Evolutionary conservation across 2,113 vertebrate species (phyloP).

Genomic region (Siniperca chuatsi): DNA sequence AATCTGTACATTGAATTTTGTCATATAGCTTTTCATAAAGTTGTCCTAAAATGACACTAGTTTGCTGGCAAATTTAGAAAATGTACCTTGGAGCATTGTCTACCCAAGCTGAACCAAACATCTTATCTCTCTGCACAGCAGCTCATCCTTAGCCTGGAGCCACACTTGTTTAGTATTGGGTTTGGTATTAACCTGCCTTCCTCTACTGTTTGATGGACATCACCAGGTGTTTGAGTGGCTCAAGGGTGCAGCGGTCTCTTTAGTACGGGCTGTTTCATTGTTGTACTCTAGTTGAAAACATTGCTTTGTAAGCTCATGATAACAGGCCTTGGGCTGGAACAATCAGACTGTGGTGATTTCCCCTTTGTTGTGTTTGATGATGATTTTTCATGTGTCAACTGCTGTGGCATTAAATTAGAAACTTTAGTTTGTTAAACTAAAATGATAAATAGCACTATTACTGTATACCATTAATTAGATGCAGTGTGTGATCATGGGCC

Average conservation of each 20-base stretch:
- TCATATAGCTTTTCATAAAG: neutral
- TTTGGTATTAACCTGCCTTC: slow-evolving; percentile 56
- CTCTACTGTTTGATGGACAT: slow-evolving; percentile 50
- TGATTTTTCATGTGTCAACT: slow-evolving; percentile 15
- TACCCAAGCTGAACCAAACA: slow-evolving; percentile 16
- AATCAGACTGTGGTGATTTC: slow-evolving; percentile 37
- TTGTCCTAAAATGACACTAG: neutral
- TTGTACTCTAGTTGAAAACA: slow-evolving; percentile 44
- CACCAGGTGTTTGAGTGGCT: slow-evolving; percentile 67
- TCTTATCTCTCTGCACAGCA: slow-evolving; percentile 21
- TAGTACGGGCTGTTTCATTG: slow-evolving; percentile 32
- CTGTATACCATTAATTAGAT: neutral
- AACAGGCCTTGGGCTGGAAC: slow-evolving; percentile 42
- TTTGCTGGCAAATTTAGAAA: neutral
- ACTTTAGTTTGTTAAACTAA: neutral
- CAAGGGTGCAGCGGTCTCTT: slow-evolving; percentile 49
- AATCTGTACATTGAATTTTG: neutral
- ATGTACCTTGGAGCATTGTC: neutral
- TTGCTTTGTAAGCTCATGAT: slow-evolving; percentile 39
- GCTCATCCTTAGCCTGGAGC: slow-evolving; percentile 62
- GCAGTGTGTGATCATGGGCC: slow-evolving; percentile 5
- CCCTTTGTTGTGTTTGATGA: slow-evolving; percentile 7
- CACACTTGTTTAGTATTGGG: slow-evolving; percentile 26
- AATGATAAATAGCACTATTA: neutral
- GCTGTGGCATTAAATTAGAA: neutral